Evolutionary conservation across 2,113 vertebrate genomes (phyloP).

Genomic region (Todiramphus saurophagus): DNA sequence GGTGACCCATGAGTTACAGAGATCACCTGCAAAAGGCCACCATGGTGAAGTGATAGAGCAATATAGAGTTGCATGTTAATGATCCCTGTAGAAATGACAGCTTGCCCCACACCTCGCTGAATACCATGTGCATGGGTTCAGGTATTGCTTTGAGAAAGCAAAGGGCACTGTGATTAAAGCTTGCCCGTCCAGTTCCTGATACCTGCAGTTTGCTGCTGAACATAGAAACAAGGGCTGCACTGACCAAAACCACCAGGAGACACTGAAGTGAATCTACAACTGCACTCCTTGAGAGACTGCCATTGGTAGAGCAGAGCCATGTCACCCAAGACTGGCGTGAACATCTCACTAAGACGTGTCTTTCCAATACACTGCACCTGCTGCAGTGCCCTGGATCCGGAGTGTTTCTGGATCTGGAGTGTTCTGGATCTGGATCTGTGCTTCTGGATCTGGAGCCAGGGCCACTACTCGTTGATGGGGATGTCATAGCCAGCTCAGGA

Average conservation of each 20-base stretch:
- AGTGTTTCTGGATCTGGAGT: neutral
- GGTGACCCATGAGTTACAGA: neutral
- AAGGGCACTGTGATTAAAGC: neutral
- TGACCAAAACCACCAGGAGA: neutral
- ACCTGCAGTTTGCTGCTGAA: neutral
- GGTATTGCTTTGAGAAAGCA: neutral
- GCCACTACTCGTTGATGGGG: neutral
- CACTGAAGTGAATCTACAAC: neutral
- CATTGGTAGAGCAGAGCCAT: neutral
- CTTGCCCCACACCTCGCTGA: neutral
- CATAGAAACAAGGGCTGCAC: neutral
- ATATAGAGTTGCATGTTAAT: neutral
- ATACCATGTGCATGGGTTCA: neutral
- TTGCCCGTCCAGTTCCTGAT: neutral
- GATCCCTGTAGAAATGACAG: neutral
- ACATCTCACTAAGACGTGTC: neutral
- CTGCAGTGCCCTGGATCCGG: neutral
- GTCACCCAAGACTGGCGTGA: neutral
- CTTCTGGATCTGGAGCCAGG: neutral
- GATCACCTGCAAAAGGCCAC: neutral
- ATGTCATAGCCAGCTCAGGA: neutral
- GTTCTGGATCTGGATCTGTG: neutral
- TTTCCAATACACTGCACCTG: neutral
- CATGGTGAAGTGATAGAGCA: neutral
- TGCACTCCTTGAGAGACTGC: neutral